Percentiles rank a stretch among this genome's conserved stretches.
phyloP scores from a whole-genome alignment of 2,797 vertebrate species.

The Pogonophryne albipinna region DNA sequence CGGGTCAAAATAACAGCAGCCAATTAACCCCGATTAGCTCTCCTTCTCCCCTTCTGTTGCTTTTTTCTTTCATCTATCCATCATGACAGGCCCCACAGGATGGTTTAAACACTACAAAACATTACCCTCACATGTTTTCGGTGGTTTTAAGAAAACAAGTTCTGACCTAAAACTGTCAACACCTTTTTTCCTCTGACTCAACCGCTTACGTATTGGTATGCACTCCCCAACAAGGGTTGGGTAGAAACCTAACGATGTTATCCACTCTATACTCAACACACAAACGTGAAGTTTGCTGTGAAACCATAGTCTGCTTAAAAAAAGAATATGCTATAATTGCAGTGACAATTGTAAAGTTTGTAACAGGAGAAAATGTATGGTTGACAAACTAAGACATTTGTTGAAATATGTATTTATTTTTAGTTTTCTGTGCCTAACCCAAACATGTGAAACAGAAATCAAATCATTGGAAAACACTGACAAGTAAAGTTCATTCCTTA shows the following conservation, averaged over 20 bases:
- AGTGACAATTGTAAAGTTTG: no score
- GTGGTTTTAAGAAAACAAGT: constrained; percentile 46
- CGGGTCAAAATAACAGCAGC: constrained; percentile 81
- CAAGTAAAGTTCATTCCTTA: background rate
- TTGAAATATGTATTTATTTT: background rate
- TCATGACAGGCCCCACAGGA: constrained; percentile 50
- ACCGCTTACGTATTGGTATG: constrained; percentile 29
- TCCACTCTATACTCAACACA: constrained; percentile 7
- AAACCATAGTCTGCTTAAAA: background rate
- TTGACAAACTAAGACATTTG: no score
- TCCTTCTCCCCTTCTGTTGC: constrained; percentile 51
- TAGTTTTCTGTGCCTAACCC: background rate
- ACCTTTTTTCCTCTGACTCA: constrained; percentile 67
- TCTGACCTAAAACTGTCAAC: constrained; percentile 58
- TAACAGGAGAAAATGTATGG: no score
- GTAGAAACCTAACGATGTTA: constrained; percentile 45
- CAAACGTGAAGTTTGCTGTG: constrained; percentile 28
- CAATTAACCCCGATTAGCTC: constrained; percentile 86
- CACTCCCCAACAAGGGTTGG: constrained; percentile 47
- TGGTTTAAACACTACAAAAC: constrained; percentile 53
- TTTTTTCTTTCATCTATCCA: constrained; percentile 64
- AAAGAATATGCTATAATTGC: constrained; percentile 4
- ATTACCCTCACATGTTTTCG: constrained; percentile 32
- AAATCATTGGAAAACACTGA: background rate
- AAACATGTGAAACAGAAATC: no score